Percentiles rank a stretch among this genome's conserved stretches.
These are phyloP conservation scores for Notiomystis cincta DNA, from an alignment of 2,113 vertebrate genomes.

Conservation along the genomic window DNA sequence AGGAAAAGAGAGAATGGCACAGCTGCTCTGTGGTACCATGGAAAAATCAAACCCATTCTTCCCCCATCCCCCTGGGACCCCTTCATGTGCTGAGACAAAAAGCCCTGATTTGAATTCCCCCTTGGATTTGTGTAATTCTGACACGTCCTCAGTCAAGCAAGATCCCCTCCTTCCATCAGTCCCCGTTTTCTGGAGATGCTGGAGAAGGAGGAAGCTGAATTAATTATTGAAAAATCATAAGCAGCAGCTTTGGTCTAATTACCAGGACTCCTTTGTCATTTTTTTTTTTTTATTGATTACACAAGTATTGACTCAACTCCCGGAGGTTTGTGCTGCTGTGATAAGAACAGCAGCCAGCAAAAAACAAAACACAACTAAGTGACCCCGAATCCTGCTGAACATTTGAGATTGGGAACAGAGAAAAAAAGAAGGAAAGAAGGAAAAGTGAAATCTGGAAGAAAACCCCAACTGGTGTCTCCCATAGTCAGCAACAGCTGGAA, in stretches of 20 bases:
- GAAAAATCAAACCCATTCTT: conserved; percentile 69
- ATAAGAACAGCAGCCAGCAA: conserved; percentile 21
- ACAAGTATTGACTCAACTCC: conserved; percentile 47
- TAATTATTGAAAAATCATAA: conserved; percentile 71
- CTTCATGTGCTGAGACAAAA: conserved; percentile 59
- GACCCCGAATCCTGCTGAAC: not conserved
- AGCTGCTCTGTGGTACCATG: conserved; percentile 52
- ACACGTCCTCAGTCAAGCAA: conserved; percentile 60
- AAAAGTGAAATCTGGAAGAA: not conserved
- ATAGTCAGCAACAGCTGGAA: not conserved
- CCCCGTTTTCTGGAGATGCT: conserved; percentile 64
- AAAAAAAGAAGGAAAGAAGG: not conserved
- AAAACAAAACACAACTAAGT: conserved; percentile 47
- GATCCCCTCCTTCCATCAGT: conserved; percentile 71
- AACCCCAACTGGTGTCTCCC: not conserved
- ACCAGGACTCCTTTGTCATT: conserved; percentile 65
- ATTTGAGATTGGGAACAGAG: not conserved
- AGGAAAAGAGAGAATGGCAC: conserved; percentile 54
- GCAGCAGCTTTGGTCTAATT: conserved; percentile 71
- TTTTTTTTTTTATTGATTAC: conserved; percentile 70
- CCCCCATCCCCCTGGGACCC: not conserved
- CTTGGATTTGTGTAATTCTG: conserved; percentile 56
- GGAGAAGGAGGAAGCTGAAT: conserved; percentile 62
- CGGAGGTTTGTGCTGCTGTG: not conserved
- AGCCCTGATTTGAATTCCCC: conserved; percentile 62